Evolutionary conservation across 1,140 invertebrate genomes (phyloP), one percentile per base, ranked within the genome.

Genomic region (Sesamia nonagrioides): DNA sequence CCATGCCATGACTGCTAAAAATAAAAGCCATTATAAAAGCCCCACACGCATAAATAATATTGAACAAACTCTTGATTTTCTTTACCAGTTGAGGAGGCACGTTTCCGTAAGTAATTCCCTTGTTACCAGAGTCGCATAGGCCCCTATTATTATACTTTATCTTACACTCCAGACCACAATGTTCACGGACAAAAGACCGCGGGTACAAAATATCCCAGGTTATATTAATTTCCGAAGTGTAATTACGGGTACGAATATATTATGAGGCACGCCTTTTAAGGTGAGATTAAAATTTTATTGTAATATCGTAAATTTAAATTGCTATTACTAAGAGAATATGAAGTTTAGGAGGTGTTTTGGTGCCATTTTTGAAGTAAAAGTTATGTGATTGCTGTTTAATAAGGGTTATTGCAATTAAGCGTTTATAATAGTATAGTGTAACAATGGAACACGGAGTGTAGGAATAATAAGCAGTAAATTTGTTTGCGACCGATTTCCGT

Each of bases 161-260:
- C 77, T 73, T 52, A 73, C 18, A 73, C 54, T 45, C 35, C 69
- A 42, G 50, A 50, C 78, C 78, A 42, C 78, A 76, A 81, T 82
- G 60, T 80, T 77, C 69, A 52, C 50, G 45, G 77, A 78, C 82
- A 85, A 85, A 85, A 78, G 82, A 50, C 48, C 50, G 45, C 45
- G 40, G 69, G 71, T 75, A 79, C 78, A 66, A 74, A 68, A 61
- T 79, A 79, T 71, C 73, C 68, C 60, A 37, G 78, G 63, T 81
- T 84, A 83, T 86, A n/a, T n/a, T 86, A 85, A 83, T 85, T 82
- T 85, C 56, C 78, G 77, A 84, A 81, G 77, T 76, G 69, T 80
- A 79, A 79, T 81, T 86, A 78, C 77, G 75, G 54, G 68, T 61
- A 80, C 84, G 84, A 86, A 81, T 80, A 78, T 84, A 81, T 81